Evolutionary conservation across 2,113 vertebrate species (phyloP), one percentile per base, ranked within the genome.

Genomic region (Aspidoscelis tigris): DNA sequence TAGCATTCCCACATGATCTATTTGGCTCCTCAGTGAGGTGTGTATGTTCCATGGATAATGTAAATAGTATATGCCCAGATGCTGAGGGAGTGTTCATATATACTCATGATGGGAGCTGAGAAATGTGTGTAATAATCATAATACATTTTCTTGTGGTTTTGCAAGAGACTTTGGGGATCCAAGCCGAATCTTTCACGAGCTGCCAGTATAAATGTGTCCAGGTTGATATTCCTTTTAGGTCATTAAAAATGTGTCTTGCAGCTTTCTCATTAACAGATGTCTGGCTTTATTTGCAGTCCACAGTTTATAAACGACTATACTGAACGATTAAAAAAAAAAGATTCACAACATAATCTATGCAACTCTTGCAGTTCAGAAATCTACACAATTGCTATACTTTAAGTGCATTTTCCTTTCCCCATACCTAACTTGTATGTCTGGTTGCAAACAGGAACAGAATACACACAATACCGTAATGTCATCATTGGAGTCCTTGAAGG

Each of bases 41-140:
- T 83, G 64, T 39, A 58, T 88, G 91, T 90, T 92, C 73, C 86
- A 87, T 18, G 24, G 26, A 43, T 89, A 89, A 88, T 84, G 83
- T 81, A 84, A 92, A 88, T 73, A 80, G 9, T 77, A 58, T 26
- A 47, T 91, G 73, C 80, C 55, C 26, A 83, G 66, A 83, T 0
- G 6, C 76, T 68, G 69, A 5, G 14, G 76, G 55, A 90, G 71
- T 20, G 53, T 89, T 86, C 0, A 1, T 69, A 83, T 11, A 86
- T 76, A 76, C 0, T 83, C 33, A 43, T 10, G 58, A 68, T 68
- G 68, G 66, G 10, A 89, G 33, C 24, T 87, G 86, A 86, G 58
- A 72, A 88, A 89, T 0, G 0, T 11, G 5, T 1, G 0, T 21
- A 86, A 81, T 22, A 87, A 39, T 82, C 84, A 81, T 22, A 86